These are phyloP conservation scores for Hipparchia semele DNA, from an alignment of 2,888 invertebrate species.

Conservation along the genomic window DNA sequence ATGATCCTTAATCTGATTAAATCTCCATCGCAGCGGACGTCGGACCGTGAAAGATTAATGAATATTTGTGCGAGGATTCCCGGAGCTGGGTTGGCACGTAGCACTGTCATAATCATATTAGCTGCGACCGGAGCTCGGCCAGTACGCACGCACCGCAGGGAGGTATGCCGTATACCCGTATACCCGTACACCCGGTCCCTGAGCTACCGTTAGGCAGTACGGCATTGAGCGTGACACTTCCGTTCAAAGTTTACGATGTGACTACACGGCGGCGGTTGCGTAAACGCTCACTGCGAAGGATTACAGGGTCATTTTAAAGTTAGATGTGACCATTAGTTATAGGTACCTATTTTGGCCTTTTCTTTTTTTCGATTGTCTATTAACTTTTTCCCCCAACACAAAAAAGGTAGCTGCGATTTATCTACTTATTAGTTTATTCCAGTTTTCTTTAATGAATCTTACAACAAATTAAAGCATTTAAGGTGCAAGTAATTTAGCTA, in stretches of 20 bases:
- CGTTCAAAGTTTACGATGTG: slow-evolving; percentile 54
- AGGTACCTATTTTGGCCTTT: neutral
- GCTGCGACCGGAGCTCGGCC: slow-evolving; percentile 72
- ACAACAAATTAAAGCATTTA: neutral
- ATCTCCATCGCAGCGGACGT: slow-evolving; percentile 83
- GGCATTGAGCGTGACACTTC: slow-evolving; percentile 51
- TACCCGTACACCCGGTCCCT: slow-evolving; percentile 21
- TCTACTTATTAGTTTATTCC: neutral
- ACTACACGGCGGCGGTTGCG: slow-evolving; percentile 47
- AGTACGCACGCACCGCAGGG: slow-evolving; percentile 63
- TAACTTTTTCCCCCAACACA: too few species aligned
- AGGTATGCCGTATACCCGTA: neutral
- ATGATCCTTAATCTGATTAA: slow-evolving; percentile 84
- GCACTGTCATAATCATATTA: slow-evolving; percentile 83
- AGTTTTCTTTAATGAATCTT: neutral
- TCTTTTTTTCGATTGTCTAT: neutral
- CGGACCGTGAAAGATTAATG: slow-evolving; percentile 83
- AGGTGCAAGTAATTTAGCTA: slow-evolving; percentile 13
- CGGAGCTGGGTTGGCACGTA: slow-evolving; percentile 80
- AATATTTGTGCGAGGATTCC: slow-evolving; percentile 82
- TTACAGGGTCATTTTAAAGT: slow-evolving; percentile 25
- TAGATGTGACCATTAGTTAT: neutral
- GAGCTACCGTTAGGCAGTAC: slow-evolving; percentile 37
- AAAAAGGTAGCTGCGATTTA: too few species aligned
- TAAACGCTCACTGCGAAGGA: slow-evolving; percentile 16